phyloP scores from a whole-genome alignment of 2,888 invertebrate species.

The Acanthosoma haemorrhoidale region DNA sequence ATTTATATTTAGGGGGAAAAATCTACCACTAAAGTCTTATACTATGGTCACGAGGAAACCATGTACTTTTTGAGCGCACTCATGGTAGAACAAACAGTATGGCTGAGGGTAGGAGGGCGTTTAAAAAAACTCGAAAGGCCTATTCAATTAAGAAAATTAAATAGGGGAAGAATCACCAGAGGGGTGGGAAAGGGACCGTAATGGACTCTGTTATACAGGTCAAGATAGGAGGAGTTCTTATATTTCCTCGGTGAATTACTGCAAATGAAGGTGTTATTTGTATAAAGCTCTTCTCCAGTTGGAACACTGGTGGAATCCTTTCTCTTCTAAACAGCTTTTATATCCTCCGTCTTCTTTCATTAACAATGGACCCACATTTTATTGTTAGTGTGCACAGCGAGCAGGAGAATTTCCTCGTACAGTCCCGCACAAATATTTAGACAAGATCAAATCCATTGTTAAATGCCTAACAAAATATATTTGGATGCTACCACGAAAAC shows the following conservation, averaged over 20 bases:
- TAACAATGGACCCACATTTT: too few species aligned
- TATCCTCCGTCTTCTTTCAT: too few species aligned
- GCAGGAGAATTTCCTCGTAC: background rate
- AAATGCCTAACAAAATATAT: too few species aligned
- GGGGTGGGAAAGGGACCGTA: background rate
- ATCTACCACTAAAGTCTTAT: too few species aligned
- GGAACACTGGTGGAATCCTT: background rate
- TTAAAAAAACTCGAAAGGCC: background rate
- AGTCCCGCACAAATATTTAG: too few species aligned
- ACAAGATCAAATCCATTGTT: too few species aligned
- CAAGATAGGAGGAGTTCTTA: background rate
- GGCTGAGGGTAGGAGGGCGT: background rate
- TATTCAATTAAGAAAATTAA: background rate
- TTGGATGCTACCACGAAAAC: too few species aligned
- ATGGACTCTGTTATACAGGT: background rate
- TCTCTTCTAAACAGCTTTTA: background rate
- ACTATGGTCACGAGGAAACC: too few species aligned
- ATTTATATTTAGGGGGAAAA: too few species aligned
- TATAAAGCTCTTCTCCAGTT: too few species aligned
- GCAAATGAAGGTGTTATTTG: constrained; percentile 10
- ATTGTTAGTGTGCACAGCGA: background rate
- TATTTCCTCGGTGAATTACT: constrained; percentile 2
- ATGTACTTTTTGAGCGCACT: too few species aligned
- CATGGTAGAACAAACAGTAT: background rate
- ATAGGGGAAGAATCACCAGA: background rate